Base-by-base conservation (phyloP, 1,140 invertebrate genomes). In the Hyles vespertilio region DNA sequence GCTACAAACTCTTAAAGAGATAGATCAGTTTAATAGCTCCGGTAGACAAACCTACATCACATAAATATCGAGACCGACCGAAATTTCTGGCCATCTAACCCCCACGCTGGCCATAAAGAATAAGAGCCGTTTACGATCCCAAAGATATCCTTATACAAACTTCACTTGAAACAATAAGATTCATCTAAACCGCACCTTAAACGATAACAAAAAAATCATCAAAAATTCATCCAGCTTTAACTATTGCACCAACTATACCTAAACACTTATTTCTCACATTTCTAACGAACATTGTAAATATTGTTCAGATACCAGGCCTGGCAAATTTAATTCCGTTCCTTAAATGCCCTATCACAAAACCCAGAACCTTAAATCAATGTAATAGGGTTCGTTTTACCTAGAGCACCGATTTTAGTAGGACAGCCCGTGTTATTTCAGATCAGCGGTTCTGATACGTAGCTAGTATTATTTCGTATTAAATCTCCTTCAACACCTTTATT, bases 401-500 rank as follows among this genome's bases (percentile, higher is more conserved):
- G 8, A 9, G 0, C 22, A 11, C 50, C 3, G 7, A 9, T 32
- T 7, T 48, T 48, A 33, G 45, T 12, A 44, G 9, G 11, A 40
- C 22, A 48, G n/a, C 11, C 32, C 36, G 22, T 6, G 33, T 44
- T 22, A 54, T 54, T 11, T 12, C 11, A 58, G 54, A 67, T 63
- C 55, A 51, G 47, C 44, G 52, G 63, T 51, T 53, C 49, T 44
- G 59, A 66, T 66, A 62, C 40, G 48, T 45, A 40, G 49, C 47
- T 59, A 2, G 54, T 40, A 32, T 33, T 46, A 32, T 59, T 67
- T 49, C 43, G 52, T 58, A 52, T 59, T 62, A 66, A 66, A 66
- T 67, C 60, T 67, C 59, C 55, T 52, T 58, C 56, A 55, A 67
- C 57, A 51, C 60, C 58, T 67, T 52, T 67, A 57, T 67, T 57